Base-by-base conservation (phyloP, 2,113 vertebrate genomes). In the Potamarius usumacintae region DNA sequence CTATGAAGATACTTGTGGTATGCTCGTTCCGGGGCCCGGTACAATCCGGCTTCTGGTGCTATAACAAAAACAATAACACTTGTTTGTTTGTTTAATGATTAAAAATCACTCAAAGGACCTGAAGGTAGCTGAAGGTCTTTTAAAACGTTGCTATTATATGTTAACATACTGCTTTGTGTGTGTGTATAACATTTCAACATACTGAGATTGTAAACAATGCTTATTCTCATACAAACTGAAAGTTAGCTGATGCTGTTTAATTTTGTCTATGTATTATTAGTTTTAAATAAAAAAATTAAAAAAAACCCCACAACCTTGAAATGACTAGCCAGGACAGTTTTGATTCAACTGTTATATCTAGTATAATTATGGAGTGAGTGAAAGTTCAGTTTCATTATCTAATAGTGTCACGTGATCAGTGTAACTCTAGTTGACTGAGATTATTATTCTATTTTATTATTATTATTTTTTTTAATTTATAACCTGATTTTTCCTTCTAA, bases 1-100 rank as follows among this genome's bases (percentile, higher is more conserved):
- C 27, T 55, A n/a, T 20, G 18, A 12, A 1, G 5, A 11, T 79
- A 3, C n/a, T 62, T 67, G 0, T 42, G 4, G 82, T 86, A 95
- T 95, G 27, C 95, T 93, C 85, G 91, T 88, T 94, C 91, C 92
- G 0, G 94, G 89, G 82, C 86, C 52, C 11, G 76, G 78, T 86
- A 88, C 86, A 88, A 84, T 91, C 89, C 90, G 88, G 89, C 92
- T 88, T 90, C 89, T 53, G 63, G 79, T 82, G 84, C 69, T 88
- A 83, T 25, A 42, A 42, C 60, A 10, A 82, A 63, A 60, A 84
- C n/a, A 88, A 83, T 72, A 87, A 50, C 57, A 62, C 5, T 10
- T 74, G 22, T 74, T 62, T 17, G 18, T 71, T 71, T 14, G 25
- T 69, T 27, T 20, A 34, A 34, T 69, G 12, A 9, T 53, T 18